Percentiles rank a stretch among this genome's conserved stretches.
Conservation (phyloP, 2,113 vertebrate species). For the Labeo rohita region DNA sequence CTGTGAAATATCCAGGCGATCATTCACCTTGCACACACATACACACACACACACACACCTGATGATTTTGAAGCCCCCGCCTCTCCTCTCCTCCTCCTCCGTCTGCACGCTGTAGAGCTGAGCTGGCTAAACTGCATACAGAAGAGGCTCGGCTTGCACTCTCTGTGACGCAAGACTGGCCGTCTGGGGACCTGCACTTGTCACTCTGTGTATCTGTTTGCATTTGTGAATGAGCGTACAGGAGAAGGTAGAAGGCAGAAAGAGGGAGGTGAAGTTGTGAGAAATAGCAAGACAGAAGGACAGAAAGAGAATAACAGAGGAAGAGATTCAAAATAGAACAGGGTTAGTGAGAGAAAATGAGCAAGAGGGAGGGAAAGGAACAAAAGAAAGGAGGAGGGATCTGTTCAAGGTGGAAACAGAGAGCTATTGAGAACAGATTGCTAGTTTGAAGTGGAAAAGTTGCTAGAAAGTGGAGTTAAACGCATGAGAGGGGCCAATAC, state of each 20-base stretch:
- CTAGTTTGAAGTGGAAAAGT: conserved; percentile 61
- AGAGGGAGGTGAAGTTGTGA: conserved; percentile 1
- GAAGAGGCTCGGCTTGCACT: conserved; percentile 56
- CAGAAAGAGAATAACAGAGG: neutral
- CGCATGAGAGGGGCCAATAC: conserved; percentile 49
- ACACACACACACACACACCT: conserved; percentile 57
- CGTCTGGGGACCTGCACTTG: conserved; percentile 65
- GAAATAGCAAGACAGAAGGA: conserved; percentile 25
- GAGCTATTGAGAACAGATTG: conserved; percentile 68
- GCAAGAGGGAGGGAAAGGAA: neutral
- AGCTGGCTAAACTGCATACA: conserved; percentile 57
- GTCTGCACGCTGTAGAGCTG: conserved; percentile 36
- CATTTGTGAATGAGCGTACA: conserved; percentile 15
- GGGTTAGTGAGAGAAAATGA: neutral
- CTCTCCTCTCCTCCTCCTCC: conserved; percentile 4
- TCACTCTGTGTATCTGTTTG: conserved; percentile 45
- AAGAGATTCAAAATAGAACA: neutral
- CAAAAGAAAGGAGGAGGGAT: conserved; percentile 25
- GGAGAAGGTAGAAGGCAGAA: neutral
- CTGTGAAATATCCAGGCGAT: neutral
- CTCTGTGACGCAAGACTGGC: conserved; percentile 65
- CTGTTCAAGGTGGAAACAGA: conserved; percentile 70
- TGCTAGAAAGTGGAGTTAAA: conserved; percentile 68
- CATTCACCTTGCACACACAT: neutral
- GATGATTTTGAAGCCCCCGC: conserved; percentile 58